Evolutionary conservation across 2,113 vertebrate species (phyloP).

Genomic region (Cynopterus brachyotis): DNA sequence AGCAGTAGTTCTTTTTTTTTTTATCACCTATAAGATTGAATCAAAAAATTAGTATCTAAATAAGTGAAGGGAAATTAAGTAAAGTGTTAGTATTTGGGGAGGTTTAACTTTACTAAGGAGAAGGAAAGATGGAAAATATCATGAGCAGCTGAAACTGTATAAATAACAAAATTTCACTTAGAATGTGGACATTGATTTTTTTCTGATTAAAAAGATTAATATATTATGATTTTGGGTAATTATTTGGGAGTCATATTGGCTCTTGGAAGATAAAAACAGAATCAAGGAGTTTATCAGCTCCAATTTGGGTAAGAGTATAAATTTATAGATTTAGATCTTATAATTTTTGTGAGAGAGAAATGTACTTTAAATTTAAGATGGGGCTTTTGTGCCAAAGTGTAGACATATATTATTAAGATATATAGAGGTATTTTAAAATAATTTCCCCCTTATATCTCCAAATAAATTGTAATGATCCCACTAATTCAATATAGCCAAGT

Average conservation of each 20-base stretch:
- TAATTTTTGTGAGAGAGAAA: background rate
- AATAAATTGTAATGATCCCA: background rate
- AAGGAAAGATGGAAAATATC: background rate
- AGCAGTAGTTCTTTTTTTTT: background rate
- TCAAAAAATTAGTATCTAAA: background rate
- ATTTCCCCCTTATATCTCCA: background rate
- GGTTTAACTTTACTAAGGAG: background rate
- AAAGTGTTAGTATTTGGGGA: background rate
- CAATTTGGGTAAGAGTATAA: background rate
- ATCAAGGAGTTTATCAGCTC: background rate
- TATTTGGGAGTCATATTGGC: background rate
- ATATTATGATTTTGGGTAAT: background rate
- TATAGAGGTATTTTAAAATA: conserved; percentile 7
- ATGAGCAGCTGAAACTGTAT: background rate
- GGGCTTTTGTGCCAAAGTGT: background rate
- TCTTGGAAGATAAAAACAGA: background rate
- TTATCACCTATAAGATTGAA: background rate
- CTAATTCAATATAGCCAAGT: background rate
- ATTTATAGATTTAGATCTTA: background rate
- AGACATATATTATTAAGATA: background rate
- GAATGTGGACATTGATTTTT: background rate
- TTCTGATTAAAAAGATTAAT: background rate
- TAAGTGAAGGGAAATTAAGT: background rate
- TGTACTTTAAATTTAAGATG: conserved; percentile 13
- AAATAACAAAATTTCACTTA: background rate